Conservation (phyloP, 2,888 invertebrate species). For the Pyrrhosoma nymphula region DNA sequence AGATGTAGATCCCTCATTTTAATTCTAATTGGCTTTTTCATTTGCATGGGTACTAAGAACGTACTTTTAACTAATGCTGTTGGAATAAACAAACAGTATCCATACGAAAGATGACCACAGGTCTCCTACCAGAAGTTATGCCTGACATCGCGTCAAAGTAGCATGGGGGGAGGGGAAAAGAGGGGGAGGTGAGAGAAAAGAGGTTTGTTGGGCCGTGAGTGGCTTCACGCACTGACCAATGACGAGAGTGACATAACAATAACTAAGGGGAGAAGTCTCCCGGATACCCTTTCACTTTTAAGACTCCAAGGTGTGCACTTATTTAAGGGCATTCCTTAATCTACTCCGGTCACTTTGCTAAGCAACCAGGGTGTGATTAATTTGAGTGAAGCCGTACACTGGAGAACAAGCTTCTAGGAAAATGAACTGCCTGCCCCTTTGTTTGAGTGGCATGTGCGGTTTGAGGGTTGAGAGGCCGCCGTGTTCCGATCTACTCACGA, state of each 20-base stretch:
- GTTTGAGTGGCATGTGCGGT: not conserved
- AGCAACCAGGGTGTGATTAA: not conserved
- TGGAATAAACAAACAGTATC: no score
- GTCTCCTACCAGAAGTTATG: no score
- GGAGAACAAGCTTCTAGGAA: not conserved
- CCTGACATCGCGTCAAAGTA: no score
- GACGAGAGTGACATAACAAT: not conserved
- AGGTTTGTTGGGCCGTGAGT: not conserved
- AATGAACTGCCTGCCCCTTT: not conserved
- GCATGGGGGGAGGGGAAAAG: not conserved
- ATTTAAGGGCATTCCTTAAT: no score
- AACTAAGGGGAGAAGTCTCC: not conserved
- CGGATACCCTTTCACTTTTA: no score
- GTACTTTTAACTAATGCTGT: no score
- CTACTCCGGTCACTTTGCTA: no score
- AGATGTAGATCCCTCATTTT: not conserved
- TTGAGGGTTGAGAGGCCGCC: not conserved
- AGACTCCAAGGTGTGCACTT: no score
- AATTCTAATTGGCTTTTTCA: no score
- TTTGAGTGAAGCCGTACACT: not conserved
- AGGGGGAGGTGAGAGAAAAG: not conserved
- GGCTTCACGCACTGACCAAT: not conserved
- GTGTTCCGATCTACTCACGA: not conserved
- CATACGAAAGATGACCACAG: no score
- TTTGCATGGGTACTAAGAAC: no score